Evolutionary conservation across 2,888 invertebrate species (phyloP).

Genomic region (Atherix ibis): DNA sequence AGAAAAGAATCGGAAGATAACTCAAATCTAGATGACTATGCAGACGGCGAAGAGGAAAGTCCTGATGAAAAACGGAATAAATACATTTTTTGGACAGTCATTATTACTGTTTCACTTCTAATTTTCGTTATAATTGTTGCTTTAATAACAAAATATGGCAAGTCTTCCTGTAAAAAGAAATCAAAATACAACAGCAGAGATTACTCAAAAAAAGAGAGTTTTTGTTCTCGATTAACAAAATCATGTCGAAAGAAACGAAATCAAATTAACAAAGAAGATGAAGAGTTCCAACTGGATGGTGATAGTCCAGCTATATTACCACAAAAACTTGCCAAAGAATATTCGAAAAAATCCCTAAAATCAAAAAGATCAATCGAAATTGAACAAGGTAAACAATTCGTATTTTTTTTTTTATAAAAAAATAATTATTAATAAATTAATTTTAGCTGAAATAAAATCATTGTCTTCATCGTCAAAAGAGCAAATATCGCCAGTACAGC

Average conservation of each 20-base stretch:
- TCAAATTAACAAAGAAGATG: constrained; percentile 1
- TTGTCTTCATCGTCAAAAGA: constrained; percentile 1
- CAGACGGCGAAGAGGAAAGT: constrained; percentile 5
- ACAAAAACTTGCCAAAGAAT: too few species aligned
- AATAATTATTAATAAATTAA: too few species aligned
- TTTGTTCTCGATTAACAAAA: neutral
- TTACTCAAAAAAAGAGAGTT: neutral
- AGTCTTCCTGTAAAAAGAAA: too few species aligned
- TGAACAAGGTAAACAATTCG: too few species aligned
- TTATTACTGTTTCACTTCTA: constrained; percentile 4
- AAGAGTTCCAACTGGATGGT: too few species aligned
- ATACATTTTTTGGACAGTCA: constrained; percentile 6
- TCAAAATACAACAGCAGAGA: constrained; percentile 1
- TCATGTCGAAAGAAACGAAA: neutral
- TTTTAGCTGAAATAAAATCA: too few species aligned
- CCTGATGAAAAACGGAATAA: constrained; percentile 4
- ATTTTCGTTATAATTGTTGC: constrained; percentile 9
- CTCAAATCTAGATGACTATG: neutral
- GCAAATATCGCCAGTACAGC: neutral
- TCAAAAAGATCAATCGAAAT: too few species aligned
- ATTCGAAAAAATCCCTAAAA: too few species aligned
- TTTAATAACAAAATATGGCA: constrained; percentile 9
- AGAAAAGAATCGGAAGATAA: constrained; percentile 4
- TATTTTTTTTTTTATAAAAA: too few species aligned
- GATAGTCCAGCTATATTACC: too few species aligned